Base-by-base conservation (phyloP, 2,888 invertebrate genomes). In the Artemia sp. region DNA sequence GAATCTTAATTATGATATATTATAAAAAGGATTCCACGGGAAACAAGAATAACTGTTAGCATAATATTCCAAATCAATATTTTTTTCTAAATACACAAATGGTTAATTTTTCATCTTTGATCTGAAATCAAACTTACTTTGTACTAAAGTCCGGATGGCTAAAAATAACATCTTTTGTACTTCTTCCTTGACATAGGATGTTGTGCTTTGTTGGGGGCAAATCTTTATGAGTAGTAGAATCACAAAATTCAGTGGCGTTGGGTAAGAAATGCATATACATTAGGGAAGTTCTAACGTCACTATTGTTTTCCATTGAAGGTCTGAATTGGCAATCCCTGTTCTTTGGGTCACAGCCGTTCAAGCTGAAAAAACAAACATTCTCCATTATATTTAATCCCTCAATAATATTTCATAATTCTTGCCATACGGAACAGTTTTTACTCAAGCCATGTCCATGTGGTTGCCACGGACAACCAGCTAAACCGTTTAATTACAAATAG, bases 191-290 rank as follows among this genome's bases (percentile, higher is more conserved):
- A 75, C 86, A 86, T 38, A 85, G 78, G 52, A 83, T 79, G 76
- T 85, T 86, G 72, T 86, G 86, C 76, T 84, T 85, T 38, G 85
- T 85, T 0, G 85, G 85, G 0, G 85, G 83, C 72, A 82, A 81
- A 7, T 80, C 78, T 75, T 85, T 83, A 77, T 86, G 85, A 53
- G 79, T 84, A 24, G 79, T 79, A 58, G 82, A 81, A 74, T 85
- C 83, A 76, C 86, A 86, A 76, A 85, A 85, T 76, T 82, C 81
- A 8, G 79, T 80, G 12, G 85, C 74, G 9, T 74, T 78, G 78
- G 66, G 77, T 75, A 74, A 72, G 69, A 74, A 73, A 66, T 75
- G 75, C 72, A 75, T 72, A 64, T 75, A 76, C 76, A 76, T 76
- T 69, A 76, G 73, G 12, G 76, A 76, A 70, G 75, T 74, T 50